A percentile compares a stretch with the other conserved stretches of the same genome.
These are phyloP conservation scores for Malachius bipustulatus DNA, from an alignment of 2,888 invertebrate genomes.

Conservation along the genomic window DNA sequence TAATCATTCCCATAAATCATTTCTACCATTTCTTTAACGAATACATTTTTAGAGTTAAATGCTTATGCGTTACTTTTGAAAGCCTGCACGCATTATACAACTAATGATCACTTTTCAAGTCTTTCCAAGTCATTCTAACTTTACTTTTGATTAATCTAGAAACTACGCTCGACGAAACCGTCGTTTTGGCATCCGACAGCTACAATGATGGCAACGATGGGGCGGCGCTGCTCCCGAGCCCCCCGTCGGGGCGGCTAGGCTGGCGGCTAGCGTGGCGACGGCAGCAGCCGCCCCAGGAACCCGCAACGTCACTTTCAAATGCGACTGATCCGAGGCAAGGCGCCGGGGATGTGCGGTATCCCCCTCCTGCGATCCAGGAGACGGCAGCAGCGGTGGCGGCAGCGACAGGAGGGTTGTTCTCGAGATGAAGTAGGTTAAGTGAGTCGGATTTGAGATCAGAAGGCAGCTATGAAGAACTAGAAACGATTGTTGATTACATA, in stretches of 20 bases:
- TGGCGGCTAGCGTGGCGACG: slow-evolving; percentile 31
- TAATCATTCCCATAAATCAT: too few species aligned
- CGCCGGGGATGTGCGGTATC: slow-evolving; percentile 30
- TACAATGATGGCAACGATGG: slow-evolving; percentile 39
- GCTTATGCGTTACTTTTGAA: too few species aligned
- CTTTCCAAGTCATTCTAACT: too few species aligned
- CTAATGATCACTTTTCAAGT: too few species aligned
- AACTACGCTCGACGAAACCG: slow-evolving; percentile 35
- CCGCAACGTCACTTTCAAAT: slow-evolving; percentile 36
- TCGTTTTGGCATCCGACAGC: slow-evolving; percentile 36
- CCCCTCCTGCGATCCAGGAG: slow-evolving; percentile 18
- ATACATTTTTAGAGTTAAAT: too few species aligned
- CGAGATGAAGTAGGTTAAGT: too few species aligned
- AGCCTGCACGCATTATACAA: too few species aligned
- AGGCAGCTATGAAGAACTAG: too few species aligned
- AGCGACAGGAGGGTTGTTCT: slow-evolving; percentile 20
- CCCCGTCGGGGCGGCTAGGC: slow-evolving; percentile 29
- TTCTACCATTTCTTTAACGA: too few species aligned
- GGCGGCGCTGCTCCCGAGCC: slow-evolving; percentile 34
- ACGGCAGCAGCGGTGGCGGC: slow-evolving; percentile 21
- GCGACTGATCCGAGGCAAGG: slow-evolving; percentile 37
- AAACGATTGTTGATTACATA: too few species aligned
- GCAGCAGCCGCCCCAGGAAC: slow-evolving; percentile 33
- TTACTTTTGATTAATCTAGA: too few species aligned
- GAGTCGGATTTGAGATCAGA: too few species aligned